phyloP scores from a whole-genome alignment of 2,113 vertebrate genomes.

The Cichladusa arquata region DNA sequence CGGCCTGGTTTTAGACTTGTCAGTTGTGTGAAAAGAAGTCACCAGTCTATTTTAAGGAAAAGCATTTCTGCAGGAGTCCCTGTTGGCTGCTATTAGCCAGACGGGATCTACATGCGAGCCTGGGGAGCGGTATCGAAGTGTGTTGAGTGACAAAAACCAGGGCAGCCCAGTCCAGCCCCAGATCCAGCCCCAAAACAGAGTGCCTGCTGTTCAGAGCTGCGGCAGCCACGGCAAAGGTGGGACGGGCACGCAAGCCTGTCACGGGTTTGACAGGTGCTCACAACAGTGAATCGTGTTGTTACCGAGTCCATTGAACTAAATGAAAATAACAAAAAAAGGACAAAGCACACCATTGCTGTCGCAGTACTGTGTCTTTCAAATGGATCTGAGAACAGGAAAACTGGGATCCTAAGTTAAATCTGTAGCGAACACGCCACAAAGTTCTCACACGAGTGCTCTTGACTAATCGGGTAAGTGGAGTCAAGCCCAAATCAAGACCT shows the following conservation, averaged over 20 bases:
- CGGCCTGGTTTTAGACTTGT: not conserved
- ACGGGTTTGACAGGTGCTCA: not conserved
- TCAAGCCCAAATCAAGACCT: conserved; percentile 1
- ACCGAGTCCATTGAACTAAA: not conserved
- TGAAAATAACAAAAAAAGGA: not conserved
- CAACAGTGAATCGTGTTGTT: not conserved
- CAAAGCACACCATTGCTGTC: not conserved
- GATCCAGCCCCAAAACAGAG: not conserved
- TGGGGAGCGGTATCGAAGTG: not conserved
- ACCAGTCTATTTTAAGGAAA: conserved; percentile 36
- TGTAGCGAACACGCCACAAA: not conserved
- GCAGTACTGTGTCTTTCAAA: not conserved
- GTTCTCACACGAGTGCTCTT: not conserved
- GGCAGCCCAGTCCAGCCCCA: not conserved
- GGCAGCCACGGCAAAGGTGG: not conserved
- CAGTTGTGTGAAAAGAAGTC: not conserved
- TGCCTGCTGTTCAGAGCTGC: not conserved
- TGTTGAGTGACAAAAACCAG: conserved; percentile 28
- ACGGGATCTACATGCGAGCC: not conserved
- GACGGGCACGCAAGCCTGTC: not conserved
- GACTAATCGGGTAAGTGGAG: not conserved
- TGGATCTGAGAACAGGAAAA: not conserved
- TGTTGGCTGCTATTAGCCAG: conserved; percentile 26
- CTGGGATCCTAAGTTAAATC: not conserved
- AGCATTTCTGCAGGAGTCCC: not conserved